Evolutionary conservation across 2,888 invertebrate genomes (phyloP).

Genomic region (Yponomeuta evonymella): DNA sequence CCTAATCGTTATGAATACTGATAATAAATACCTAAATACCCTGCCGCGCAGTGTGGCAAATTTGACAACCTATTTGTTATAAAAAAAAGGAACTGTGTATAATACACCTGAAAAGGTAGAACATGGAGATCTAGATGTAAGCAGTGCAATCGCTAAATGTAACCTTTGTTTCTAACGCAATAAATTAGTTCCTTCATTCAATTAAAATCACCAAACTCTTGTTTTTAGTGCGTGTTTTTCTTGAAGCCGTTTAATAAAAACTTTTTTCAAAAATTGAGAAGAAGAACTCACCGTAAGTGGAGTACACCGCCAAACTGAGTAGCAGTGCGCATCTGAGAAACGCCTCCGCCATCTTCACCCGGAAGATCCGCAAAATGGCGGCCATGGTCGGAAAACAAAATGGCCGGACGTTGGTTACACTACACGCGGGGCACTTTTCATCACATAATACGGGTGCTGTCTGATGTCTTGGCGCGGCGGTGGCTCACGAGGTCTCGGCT

Average conservation of each 20-base stretch:
- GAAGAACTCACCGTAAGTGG: conserved; percentile 57
- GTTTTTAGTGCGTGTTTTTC: not conserved
- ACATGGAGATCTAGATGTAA: too few relatives aligned
- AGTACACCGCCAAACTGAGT: conserved; percentile 55
- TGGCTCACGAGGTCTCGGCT: not conserved
- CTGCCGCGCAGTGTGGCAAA: too few relatives aligned
- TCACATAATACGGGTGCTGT: conserved; percentile 59
- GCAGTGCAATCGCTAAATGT: too few relatives aligned
- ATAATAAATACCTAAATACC: too few relatives aligned
- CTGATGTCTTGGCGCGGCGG: not conserved
- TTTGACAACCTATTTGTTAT: too few relatives aligned
- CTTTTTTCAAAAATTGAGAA: not conserved
- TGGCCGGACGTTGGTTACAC: conserved; percentile 38
- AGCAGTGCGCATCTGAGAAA: conserved; percentile 45
- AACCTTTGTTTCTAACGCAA: too few relatives aligned
- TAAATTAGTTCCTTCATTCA: too few relatives aligned
- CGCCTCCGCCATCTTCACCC: conserved; percentile 40
- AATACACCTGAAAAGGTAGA: too few relatives aligned
- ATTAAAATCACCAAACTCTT: not conserved
- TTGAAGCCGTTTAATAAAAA: not conserved
- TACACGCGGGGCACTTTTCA: conserved; percentile 38
- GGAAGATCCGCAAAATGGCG: conserved; percentile 29
- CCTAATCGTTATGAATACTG: too few relatives aligned
- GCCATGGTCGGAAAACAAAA: conserved; percentile 33
- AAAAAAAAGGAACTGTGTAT: too few relatives aligned